Conservation (phyloP, 2,888 invertebrate species). For the Macrophya annulata region DNA sequence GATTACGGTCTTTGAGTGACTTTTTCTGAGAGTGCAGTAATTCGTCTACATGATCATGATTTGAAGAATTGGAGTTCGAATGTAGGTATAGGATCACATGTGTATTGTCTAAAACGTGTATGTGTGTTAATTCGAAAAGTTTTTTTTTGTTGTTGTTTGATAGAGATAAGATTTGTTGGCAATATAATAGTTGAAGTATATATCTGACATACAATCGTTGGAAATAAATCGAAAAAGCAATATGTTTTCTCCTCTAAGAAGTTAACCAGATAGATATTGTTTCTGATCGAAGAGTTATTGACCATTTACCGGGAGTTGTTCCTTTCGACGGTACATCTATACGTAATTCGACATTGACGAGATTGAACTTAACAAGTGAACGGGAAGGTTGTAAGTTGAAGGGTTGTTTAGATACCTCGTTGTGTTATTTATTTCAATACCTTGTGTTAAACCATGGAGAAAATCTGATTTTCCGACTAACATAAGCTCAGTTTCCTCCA, state of each 20-base stretch:
- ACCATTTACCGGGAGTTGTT: slow-evolving; percentile 17
- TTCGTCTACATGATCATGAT: no score
- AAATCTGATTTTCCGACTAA: slow-evolving; percentile 43
- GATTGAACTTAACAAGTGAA: slow-evolving; percentile 9
- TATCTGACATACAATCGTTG: background rate
- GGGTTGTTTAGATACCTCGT: background rate
- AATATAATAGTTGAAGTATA: background rate
- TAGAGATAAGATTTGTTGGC: background rate
- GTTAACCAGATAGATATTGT: slow-evolving; percentile 20
- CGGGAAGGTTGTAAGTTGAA: background rate
- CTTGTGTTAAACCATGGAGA: slow-evolving; percentile 13
- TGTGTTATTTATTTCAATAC: slow-evolving; percentile 47
- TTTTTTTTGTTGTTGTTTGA: background rate
- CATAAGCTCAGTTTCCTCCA: slow-evolving; percentile 22
- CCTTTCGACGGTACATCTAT: background rate
- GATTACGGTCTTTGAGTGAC: background rate
- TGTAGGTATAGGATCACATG: no score
- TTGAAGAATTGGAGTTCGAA: no score
- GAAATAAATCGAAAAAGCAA: slow-evolving; percentile 9
- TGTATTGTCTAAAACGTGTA: background rate
- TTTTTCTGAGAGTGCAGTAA: background rate
- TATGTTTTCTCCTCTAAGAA: slow-evolving; percentile 13
- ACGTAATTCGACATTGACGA: background rate
- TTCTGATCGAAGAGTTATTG: slow-evolving; percentile 11
- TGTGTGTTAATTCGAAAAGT: background rate